Evolutionary conservation across 2,797 vertebrate genomes (phyloP), one percentile per base, ranked within the genome.

Genomic region (Myotis pilosus): DNA sequence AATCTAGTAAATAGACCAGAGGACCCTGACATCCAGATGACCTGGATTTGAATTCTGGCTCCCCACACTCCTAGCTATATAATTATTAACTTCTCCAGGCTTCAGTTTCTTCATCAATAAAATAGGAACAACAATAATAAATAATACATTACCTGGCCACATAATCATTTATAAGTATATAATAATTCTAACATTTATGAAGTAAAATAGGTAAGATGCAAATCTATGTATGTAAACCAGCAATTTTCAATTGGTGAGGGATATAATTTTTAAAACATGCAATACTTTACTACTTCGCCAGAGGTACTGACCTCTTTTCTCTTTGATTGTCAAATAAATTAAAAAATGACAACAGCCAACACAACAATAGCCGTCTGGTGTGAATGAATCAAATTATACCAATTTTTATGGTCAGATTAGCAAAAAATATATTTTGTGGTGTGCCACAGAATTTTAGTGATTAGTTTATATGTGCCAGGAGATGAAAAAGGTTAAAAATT

Each of bases 61-160:
- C 72, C 41, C 87, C 4, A 64, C 22, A 68, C 19, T 28, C 71
- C 41, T 51, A 55, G 28, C 68, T 78, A 47, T 81, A 2, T 44
- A 92, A 87, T 78, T 80, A 78, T 81, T 89, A 72, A 86, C 25
- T 91, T 85, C 17, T 80, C 25, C 64, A 11, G 55, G 25, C n/a
- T 87, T 96, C 57, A 44, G 64, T 93, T 94, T 97, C 81, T 66
- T 93, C 88, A 94, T 71, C 82, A 91, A 66, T 80, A 89, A 91
- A 80, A 94, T 0, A 85, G 28, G 15, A 91, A 69, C 41, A 68
- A 23, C 16, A 66, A 13, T 81, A 82, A 80, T 76, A 69, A 95
- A 72, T 8, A 81, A 41, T 51, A 85, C 17, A 81, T 80, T 87
- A 84, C 49, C 47, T 23, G 25, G 66, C 53, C 38, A 83, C 6